Evolutionary conservation across 2,113 vertebrate species (phyloP).

Genomic region (Platichthys flesus): DNA sequence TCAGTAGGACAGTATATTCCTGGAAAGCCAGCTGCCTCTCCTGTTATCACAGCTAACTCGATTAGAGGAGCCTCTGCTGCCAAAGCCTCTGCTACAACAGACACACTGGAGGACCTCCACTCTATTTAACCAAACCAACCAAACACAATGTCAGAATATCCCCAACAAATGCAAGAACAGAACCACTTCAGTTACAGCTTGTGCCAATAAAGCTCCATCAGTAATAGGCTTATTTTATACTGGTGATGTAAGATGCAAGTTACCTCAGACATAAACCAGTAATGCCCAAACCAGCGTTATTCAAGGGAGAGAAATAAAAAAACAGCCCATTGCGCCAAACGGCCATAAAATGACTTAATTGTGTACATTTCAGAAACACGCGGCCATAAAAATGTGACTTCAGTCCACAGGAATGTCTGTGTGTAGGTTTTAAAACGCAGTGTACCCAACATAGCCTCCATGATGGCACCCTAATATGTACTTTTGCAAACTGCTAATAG

Average conservation of each 20-base stretch:
- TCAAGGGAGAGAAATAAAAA: neutral
- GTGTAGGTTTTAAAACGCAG: neutral
- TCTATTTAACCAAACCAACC: conserved; percentile 28
- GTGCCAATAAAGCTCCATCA: too few relatives aligned
- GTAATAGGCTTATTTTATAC: neutral
- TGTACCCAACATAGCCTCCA: neutral
- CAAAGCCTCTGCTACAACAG: conserved; percentile 20
- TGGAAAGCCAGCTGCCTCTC: conserved; percentile 72
- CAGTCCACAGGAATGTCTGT: conserved; percentile 12
- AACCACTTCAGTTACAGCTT: too few relatives aligned
- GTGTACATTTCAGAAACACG: neutral
- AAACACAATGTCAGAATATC: conserved; percentile 9
- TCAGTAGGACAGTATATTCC: conserved; percentile 65
- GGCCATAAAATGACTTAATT: neutral
- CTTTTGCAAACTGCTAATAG: conserved; percentile 19
- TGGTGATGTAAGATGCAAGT: neutral
- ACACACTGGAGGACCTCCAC: neutral
- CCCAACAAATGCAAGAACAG: conserved; percentile 17
- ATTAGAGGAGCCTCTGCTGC: conserved; percentile 65
- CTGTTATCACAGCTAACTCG: conserved; percentile 70
- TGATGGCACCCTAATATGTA: conserved; percentile 9
- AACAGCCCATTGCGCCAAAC: too few relatives aligned
- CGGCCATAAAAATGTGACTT: neutral
- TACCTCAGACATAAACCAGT: neutral
- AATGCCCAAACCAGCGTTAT: neutral